These are phyloP conservation scores for Ennomos quercinarius DNA, from an alignment of 2,888 invertebrate species.

Conservation along the genomic window DNA sequence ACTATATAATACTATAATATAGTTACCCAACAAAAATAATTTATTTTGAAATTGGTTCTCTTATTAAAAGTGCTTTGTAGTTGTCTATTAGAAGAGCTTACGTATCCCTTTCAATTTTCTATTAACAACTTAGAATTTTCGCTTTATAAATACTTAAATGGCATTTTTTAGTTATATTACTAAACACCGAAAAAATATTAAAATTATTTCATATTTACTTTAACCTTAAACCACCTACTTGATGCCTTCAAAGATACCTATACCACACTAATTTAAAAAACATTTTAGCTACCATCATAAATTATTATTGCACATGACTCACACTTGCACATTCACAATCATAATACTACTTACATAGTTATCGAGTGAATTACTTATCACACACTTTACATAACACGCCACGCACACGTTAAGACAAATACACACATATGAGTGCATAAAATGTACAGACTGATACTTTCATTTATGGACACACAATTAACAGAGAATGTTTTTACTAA, in stretches of 20 bases:
- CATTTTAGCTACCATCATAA: no score
- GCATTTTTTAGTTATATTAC: constrained; percentile 30
- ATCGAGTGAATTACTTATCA: constrained; percentile 1
- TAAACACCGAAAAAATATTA: constrained; percentile 11
- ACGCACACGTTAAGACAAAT: constrained; percentile 36
- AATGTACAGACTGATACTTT: constrained; percentile 43
- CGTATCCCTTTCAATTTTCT: constrained; percentile 58
- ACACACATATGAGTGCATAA: constrained; percentile 49
- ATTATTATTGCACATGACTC: constrained; percentile 16
- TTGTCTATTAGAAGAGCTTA: constrained; percentile 71
- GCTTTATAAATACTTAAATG: constrained; percentile 35
- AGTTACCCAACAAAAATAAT: not conserved
- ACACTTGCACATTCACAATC: constrained; percentile 23
- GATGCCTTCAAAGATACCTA: constrained; percentile 1
- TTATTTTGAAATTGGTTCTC: constrained; percentile 43
- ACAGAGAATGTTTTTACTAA: constrained; percentile 81
- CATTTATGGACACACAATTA: constrained; percentile 67
- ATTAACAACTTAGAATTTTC: constrained; percentile 37
- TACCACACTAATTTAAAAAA: no score
- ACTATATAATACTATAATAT: no score
- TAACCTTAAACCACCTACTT: constrained; percentile 11
- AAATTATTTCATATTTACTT: constrained; percentile 16
- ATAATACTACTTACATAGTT: constrained; percentile 20
- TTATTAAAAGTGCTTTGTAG: constrained; percentile 63
- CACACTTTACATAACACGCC: constrained; percentile 26